Base-by-base conservation (phyloP, 2,888 invertebrate species). In the Lamellibrachia satsuma region DNA sequence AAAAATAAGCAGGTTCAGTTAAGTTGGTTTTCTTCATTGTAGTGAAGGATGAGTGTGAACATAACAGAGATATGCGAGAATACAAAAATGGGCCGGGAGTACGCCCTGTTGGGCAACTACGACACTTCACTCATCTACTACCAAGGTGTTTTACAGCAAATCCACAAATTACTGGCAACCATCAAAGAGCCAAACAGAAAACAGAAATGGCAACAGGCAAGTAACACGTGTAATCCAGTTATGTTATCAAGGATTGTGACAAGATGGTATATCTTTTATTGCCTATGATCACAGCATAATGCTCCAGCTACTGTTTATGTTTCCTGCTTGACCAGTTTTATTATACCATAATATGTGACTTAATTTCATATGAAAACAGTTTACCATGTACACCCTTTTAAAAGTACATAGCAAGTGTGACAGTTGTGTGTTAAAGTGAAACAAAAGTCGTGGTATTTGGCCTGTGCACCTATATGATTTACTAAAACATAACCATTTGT, bases 21-120 rank as follows among this genome's bases (percentile, higher is more conserved):
- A 55, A 3, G 55, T 55, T 55, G 55, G 9, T 55, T 9, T 55
- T 9, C 75, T 22, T 22, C n/a, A 22, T 75, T 75, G 75, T n/a
- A 75, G 75, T 22, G 75, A 15, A 75, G 75, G 75, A 75, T 75
- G 75, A 93, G 91, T 92, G 91, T 91, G 94, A 93, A 93, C 93
- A 93, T 93, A 55, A 90, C 92, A 27, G 94, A 96, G 52, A 95
- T 96, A 39, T 95, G 94, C 93, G 99, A 99, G 97, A 99, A 99
- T 97, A 98, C 99, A 93, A 98, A 98, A 97, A 97, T 99, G 97
- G 99, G 99, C 93, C 97, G 99, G 96, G 99, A 99, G 97, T 98
- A 98, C 98, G 98, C 99, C 94, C 97, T 99, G 95, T 98, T 98
- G 96, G 99, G 99, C 52, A 98, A 99, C 97, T 99, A 99, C 96